These are phyloP conservation scores for Cassiopea xamachana DNA, from an alignment of 30 jellyfish, hydroid and myxozoan species.

Conservation along the genomic window DNA sequence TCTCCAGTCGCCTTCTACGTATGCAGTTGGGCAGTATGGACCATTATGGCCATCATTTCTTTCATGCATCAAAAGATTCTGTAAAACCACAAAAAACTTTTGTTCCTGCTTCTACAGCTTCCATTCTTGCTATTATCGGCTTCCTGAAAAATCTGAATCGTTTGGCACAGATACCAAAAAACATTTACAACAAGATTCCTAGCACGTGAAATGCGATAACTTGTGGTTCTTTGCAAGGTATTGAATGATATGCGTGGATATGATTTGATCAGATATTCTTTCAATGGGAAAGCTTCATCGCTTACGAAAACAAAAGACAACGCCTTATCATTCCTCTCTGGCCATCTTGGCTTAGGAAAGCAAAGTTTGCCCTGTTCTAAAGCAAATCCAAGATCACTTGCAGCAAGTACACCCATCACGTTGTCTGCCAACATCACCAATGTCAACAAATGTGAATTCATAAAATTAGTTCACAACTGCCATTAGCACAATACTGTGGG, in stretches of 20 bases:
- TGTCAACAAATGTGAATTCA: conserved; percentile 40
- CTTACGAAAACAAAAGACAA: conserved; percentile 24
- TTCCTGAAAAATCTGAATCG: conserved; percentile 36
- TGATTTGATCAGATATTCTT: conserved; percentile 46
- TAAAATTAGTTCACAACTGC: conserved; percentile 36
- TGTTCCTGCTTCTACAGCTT: background rate
- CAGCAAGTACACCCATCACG: conserved; percentile 54
- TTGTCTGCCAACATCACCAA: conserved; percentile 55
- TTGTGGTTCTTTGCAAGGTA: conserved; percentile 1
- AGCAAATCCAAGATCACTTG: conserved; percentile 48
- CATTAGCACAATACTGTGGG: conserved; percentile 58
- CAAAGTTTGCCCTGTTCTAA: conserved; percentile 14
- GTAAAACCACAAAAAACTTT: background rate
- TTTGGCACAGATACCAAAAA: conserved; percentile 45
- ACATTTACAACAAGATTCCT: conserved; percentile 40
- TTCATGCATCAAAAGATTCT: background rate
- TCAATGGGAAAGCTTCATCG: conserved; percentile 56
- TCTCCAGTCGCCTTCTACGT: background rate
- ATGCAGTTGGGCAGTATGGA: background rate
- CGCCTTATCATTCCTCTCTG: conserved; percentile 2
- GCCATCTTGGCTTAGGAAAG: conserved; percentile 27
- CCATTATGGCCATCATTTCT: background rate
- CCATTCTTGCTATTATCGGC: background rate
- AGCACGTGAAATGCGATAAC: conserved; percentile 46
- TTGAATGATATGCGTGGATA: conserved; percentile 25